Evolutionary conservation across 2,113 vertebrate species (phyloP).

Genomic region (Ammospiza caudacuta): DNA sequence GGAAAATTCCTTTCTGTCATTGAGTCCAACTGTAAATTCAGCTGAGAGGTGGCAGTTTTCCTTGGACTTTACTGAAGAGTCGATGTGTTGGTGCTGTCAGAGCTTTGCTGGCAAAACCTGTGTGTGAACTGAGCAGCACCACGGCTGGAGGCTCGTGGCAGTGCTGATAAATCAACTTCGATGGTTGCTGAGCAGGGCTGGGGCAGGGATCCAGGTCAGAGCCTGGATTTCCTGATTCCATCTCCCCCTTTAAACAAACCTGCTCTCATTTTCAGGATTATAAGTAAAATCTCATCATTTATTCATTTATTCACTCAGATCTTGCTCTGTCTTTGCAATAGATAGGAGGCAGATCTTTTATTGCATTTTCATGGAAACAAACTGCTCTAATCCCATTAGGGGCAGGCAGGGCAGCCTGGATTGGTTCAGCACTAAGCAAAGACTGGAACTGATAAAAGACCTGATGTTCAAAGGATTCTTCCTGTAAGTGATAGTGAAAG

Average conservation of each 20-base stretch:
- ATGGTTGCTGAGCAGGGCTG: neutral
- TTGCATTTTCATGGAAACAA: neutral
- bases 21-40: neutral
- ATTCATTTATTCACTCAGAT: neutral
- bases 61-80: neutral
- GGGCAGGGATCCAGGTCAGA: neutral
- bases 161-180: neutral
- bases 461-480: neutral
- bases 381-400: neutral
- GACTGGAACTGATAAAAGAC: neutral
- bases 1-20: neutral
- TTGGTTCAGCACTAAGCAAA: neutral
- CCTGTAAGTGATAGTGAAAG: neutral
- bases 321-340: neutral
- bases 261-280: neutral
- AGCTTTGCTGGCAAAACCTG: neutral
- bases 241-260: neutral
- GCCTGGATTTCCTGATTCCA: neutral
- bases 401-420: neutral
- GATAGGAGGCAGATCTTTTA: neutral
- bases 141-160: neutral
- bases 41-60: neutral
- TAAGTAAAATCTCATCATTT: neutral
- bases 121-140: neutral
- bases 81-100: neutral